Percentiles rank a stretch among this genome's conserved stretches.
Conservation (phyloP, 2,797 vertebrate species). For the Myotis pilosus region DNA sequence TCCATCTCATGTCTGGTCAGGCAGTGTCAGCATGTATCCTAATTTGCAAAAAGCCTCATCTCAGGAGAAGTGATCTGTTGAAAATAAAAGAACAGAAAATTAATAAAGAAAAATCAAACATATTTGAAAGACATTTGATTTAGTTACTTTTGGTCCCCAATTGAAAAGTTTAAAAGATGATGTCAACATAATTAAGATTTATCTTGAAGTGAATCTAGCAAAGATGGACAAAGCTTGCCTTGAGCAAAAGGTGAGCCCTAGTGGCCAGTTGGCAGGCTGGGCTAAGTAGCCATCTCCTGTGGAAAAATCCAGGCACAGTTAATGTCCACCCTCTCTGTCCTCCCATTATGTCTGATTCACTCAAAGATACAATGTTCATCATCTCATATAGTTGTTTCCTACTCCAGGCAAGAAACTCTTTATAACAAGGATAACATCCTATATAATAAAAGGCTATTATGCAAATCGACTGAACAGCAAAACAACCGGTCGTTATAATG, state of each 20-base stretch:
- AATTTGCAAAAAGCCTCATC: background rate
- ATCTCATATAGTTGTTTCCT: background rate
- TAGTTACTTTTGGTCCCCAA: background rate
- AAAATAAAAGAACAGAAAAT: background rate
- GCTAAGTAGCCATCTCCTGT: background rate
- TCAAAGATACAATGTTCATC: background rate
- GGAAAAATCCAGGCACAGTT: background rate
- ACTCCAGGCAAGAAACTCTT: background rate
- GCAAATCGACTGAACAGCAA: no score
- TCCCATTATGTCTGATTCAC: background rate
- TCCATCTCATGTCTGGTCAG: background rate
- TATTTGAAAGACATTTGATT: background rate
- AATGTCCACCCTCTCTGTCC: background rate
- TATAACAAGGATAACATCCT: background rate
- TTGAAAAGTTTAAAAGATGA: background rate
- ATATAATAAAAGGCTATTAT: no score
- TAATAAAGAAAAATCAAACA: background rate
- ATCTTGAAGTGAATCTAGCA: background rate
- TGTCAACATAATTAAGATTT: background rate
- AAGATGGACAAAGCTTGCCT: background rate
- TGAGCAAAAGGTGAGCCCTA: background rate
- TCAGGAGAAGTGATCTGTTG: background rate
- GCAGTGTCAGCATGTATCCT: background rate
- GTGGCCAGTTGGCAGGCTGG: background rate
- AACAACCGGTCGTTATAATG: no score